Conservation (phyloP, 2,888 invertebrate genomes). For the Vesta saturnalis region DNA sequence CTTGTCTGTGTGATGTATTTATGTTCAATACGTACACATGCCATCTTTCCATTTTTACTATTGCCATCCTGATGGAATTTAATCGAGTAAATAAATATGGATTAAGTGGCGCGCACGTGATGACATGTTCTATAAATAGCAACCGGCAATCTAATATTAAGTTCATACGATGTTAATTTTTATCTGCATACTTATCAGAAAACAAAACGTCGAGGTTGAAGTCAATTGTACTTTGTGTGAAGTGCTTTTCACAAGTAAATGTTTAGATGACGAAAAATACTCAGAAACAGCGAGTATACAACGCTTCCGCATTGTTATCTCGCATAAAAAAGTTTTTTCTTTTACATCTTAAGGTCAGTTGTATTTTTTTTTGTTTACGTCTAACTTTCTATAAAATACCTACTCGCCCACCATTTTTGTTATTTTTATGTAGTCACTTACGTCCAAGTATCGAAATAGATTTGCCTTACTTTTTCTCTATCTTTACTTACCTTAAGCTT, state of each 20-base stretch:
- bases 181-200: constrained; percentile 18
- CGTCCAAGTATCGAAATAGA: constrained; percentile 40
- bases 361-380: constrained; percentile 10
- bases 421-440: constrained; percentile 41
- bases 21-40: too few relatives aligned
- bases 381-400: neutral
- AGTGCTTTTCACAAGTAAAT: constrained; percentile 11
- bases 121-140: constrained; percentile 29
- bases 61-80: constrained; percentile 3
- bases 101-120: constrained; percentile 32
- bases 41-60: too few relatives aligned
- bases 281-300: constrained; percentile 21
- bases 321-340: constrained; percentile 41
- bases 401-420: constrained; percentile 33
- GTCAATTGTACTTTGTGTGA: constrained; percentile 1
- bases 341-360: constrained; percentile 46
- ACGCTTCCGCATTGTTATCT: constrained; percentile 29
- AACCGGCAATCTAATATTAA: constrained; percentile 27
- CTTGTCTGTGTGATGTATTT: neutral
- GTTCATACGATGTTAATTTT: constrained; percentile 32
- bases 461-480: constrained; percentile 29
- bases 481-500: constrained; percentile 39
- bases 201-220: constrained; percentile 12
- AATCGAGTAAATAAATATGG: constrained; percentile 31
- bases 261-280: constrained; percentile 16